Conservation (phyloP, 2,888 invertebrate genomes). For the Drosophila falleni region DNA sequence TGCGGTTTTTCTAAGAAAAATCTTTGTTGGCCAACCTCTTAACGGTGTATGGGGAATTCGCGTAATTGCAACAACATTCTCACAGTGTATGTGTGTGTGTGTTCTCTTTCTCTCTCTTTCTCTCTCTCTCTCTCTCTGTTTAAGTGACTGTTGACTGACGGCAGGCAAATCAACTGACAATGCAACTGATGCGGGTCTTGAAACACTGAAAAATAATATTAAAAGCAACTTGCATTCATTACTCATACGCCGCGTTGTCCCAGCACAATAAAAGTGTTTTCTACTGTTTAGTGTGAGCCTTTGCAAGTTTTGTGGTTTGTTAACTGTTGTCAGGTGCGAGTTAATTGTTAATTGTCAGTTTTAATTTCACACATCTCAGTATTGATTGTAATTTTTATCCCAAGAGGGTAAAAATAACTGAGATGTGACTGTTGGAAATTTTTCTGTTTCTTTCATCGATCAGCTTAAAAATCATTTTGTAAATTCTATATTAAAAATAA, state of each 20-base stretch:
- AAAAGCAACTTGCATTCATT: slow-evolving; percentile 4
- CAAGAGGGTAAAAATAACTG: background rate
- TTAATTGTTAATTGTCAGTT: background rate
- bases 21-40: slow-evolving; percentile 73
- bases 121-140: background rate
- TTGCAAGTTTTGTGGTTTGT: background rate
- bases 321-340: background rate
- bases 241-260: slow-evolving; percentile 28
- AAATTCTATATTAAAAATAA: too few species aligned
- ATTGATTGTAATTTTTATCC: background rate
- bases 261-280: background rate
- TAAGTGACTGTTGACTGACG: slow-evolving; percentile 60
- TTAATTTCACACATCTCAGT: background rate
- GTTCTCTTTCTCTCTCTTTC: background rate
- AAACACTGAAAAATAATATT: slow-evolving; percentile 11
- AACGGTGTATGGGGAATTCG: slow-evolving; percentile 60
- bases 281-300: background rate
- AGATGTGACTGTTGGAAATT: background rate
- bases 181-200: slow-evolving; percentile 44
- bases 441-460: background rate
- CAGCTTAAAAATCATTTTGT: too few species aligned
- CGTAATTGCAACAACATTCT: slow-evolving; percentile 57
- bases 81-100: background rate
- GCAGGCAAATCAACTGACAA: slow-evolving; percentile 65
- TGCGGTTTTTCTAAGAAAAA: slow-evolving; percentile 73